Evolutionary conservation across 2,113 vertebrate species (phyloP), one percentile per base, ranked within the genome.

Genomic region (Thinocorus orbignyianus): DNA sequence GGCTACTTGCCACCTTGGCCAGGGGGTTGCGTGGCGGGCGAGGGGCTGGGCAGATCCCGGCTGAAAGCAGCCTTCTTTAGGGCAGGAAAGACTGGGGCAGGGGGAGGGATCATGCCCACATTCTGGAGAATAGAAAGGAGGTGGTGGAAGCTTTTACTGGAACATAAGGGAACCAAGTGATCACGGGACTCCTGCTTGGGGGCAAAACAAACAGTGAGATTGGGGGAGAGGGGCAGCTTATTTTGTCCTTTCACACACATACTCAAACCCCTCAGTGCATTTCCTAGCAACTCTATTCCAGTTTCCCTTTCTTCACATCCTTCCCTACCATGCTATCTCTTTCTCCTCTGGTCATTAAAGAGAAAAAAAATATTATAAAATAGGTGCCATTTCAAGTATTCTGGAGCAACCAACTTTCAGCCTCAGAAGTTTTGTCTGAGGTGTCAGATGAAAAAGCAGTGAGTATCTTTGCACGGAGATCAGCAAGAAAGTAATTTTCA

Each of bases 371-470:
- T 7, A 11, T 30, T 35, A 17, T 39, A 72, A 80, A 73, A 25
- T 39, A 91, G 83, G n/a, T 90, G 78, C 88, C 66, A 66, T 91
- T 83, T 94, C 44, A 64, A 46, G 74, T 93, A 60, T 77, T 91
- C 70, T 80, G 81, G 62, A 88, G 87, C 28, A 11, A 68, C 23
- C 72, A 81, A 19, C 46, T 17, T 44, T 49, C 60, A 84, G 74
- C n/a, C 81, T 79, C 79, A 46, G 74, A 65, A 88, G 61, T 35
- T 91, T 57, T 23, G 78, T 61, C 77, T 54, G 82, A 94, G 87
- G 28, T 12, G 33, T 28, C 1, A 6, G 61, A 77, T 88, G 66
- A 55, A 65, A 88, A 95, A 95, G 78, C 85, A 9, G 7, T 1
- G 5, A 61, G 57, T 17, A 19, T 37, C 48, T 93, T 76, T 76